These are phyloP conservation scores for Holacanthus passer DNA, from an alignment of 2,113 vertebrate genomes.

Conservation along the genomic window DNA sequence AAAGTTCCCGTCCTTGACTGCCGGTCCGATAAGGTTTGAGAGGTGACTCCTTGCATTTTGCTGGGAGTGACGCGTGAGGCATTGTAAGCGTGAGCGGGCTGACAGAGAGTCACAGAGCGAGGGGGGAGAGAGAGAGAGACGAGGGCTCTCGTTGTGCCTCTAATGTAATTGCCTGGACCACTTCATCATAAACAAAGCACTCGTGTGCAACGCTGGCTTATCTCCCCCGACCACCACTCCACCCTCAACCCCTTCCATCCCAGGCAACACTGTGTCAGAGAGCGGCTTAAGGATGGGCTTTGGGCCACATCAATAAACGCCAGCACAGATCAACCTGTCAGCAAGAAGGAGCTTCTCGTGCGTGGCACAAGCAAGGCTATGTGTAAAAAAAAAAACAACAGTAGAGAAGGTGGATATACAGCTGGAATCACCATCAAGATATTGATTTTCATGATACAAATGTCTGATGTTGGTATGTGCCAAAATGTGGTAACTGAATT, in stretches of 20 bases:
- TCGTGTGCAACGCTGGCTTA: slow-evolving; percentile 64
- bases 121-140: slow-evolving; percentile 19
- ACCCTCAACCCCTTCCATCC: slow-evolving; percentile 49
- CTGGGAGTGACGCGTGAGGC: slow-evolving; percentile 27
- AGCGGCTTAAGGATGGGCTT: slow-evolving; percentile 52
- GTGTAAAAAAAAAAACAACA: neutral
- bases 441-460: neutral
- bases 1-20: slow-evolving; percentile 64
- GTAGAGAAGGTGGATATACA: neutral
- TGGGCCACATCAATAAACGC: slow-evolving; percentile 60
- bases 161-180: slow-evolving; percentile 78
- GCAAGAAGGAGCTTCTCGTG: slow-evolving; percentile 12
- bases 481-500: too few species aligned
- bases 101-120: slow-evolving; percentile 37
- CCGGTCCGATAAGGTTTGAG: slow-evolving; percentile 47
- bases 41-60: slow-evolving; percentile 34
- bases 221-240: slow-evolving; percentile 58
- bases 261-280: slow-evolving; percentile 51
- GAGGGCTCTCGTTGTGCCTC: slow-evolving; percentile 39
- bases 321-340: slow-evolving; percentile 66
- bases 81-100: slow-evolving; percentile 22
- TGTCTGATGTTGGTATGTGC: neutral
- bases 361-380: slow-evolving; percentile 3
- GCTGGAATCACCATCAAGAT: neutral
- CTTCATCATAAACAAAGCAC: slow-evolving; percentile 77